Evolutionary conservation across 2,113 vertebrate species (phyloP), one percentile per base, ranked within the genome.

Genomic region (Bambusicola thoracicus): DNA sequence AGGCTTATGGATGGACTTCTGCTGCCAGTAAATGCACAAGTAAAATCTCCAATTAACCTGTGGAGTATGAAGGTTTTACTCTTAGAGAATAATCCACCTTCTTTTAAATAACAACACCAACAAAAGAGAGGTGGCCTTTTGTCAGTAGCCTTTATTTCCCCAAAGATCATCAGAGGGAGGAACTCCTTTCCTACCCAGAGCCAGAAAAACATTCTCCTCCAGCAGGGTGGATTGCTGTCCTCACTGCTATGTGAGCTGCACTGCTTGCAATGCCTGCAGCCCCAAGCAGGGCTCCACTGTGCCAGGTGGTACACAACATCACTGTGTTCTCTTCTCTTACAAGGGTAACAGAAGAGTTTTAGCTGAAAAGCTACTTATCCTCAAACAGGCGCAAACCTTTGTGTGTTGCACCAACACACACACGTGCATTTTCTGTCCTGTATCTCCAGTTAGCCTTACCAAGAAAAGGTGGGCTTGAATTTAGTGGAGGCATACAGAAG

Each of bases 171-270:
- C 32, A 15, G 38, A 36, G 16, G 3, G 7, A 67, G 34, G 38
- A 87, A 36, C 0, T 1, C 53, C 51, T 55, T 55, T 38, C 36
- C 36, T 15, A 16, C 11, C 20, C 16, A 63, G 61, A 79, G 27
- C 55, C 55, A 48, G 41, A 46, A 53, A 1, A 59, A 43, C 1
- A 8, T 73, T 55, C 38, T 25, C 38, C 27, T n/a, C 48, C 36
- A 32, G 5, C 36, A 41, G 48, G 10, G 24, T 1, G 3, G 40
- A 32, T 4, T 21, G 43, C 49, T 44, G 18, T 24, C 43, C 38
- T 34, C 9, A 2, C n/a, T 24, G 24, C 40, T 18, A 9, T 0
- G 1, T 22, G n/a, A 44, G 20, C 38, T 66, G n/a, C 12, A 0
- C 16, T 30, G 41, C 30, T 29, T 1, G 1, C 22, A 34, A 6